phyloP scores from a whole-genome alignment of 2,113 vertebrate genomes.

The Murina feae region DNA sequence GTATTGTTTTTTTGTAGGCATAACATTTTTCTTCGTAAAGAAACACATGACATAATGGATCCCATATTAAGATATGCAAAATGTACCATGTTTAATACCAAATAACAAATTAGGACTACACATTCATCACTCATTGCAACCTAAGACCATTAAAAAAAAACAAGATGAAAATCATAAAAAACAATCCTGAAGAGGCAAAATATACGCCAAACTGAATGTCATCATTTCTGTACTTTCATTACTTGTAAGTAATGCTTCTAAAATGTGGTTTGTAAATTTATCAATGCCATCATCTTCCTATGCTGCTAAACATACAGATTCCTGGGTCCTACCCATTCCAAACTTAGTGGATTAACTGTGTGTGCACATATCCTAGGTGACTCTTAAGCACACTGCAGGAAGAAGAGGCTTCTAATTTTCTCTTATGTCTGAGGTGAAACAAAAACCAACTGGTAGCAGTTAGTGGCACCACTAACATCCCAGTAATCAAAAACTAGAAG shows the following conservation, averaged over 20 bases:
- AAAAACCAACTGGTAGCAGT: background rate
- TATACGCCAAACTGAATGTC: background rate
- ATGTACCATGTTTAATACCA: background rate
- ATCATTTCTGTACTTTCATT: background rate
- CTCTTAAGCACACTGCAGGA: background rate
- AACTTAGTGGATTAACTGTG: background rate
- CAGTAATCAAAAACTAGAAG: background rate
- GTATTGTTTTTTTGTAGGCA: background rate
- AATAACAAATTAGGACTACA: background rate
- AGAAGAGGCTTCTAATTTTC: background rate
- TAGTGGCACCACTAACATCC: background rate
- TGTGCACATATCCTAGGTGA: background rate
- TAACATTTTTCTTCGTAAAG: background rate
- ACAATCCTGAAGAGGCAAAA: background rate
- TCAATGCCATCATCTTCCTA: background rate
- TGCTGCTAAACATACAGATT: background rate
- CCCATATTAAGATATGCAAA: background rate
- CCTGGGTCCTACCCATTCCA: background rate
- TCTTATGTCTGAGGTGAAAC: background rate
- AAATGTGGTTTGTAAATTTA: background rate
- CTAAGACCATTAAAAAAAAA: slow-evolving; percentile 3
- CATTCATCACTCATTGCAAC: background rate
- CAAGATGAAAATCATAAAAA: background rate
- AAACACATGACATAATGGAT: background rate
- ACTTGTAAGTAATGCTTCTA: background rate